Evolutionary conservation across 2,113 vertebrate genomes (phyloP).

Genomic region (Anser brachyrhynchus): DNA sequence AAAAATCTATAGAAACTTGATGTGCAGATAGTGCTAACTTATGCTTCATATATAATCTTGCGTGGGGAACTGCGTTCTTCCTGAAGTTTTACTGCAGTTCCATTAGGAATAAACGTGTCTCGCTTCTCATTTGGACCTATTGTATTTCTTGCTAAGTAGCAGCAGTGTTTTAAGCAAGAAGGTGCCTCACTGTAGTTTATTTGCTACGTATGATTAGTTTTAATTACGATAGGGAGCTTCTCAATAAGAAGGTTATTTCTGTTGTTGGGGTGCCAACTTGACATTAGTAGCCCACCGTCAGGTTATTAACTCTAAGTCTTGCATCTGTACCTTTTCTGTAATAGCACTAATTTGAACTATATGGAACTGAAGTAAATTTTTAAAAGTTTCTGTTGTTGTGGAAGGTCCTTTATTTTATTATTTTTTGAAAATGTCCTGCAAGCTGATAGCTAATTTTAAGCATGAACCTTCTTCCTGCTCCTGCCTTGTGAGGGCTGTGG

Average conservation of each 20-base stretch:
- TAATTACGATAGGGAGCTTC: neutral
- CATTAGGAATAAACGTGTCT: neutral
- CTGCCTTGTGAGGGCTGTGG: too few relatives aligned
- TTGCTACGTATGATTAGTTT: neutral
- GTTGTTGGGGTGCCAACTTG: neutral
- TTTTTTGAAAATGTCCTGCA: constrained; percentile 9
- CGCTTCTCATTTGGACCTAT: neutral
- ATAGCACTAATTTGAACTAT: neutral
- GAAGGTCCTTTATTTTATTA: neutral
- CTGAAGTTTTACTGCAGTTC: neutral
- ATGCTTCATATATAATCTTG: fast-evolving
- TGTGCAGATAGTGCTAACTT: neutral
- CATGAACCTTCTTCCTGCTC: too few relatives aligned
- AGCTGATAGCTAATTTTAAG: neutral
- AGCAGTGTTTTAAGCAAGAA: neutral
- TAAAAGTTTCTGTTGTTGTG: constrained; percentile 20
- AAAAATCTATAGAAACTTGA: neutral
- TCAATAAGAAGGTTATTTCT: neutral
- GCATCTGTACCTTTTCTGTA: neutral
- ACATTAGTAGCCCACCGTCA: neutral
- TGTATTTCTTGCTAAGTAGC: neutral
- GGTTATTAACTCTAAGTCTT: neutral
- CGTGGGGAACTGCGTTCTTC: neutral
- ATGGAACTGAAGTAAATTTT: neutral
- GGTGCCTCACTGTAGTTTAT: neutral